phyloP scores from a whole-genome alignment of 2,113 vertebrate genomes.

The Lampris incognitus region DNA sequence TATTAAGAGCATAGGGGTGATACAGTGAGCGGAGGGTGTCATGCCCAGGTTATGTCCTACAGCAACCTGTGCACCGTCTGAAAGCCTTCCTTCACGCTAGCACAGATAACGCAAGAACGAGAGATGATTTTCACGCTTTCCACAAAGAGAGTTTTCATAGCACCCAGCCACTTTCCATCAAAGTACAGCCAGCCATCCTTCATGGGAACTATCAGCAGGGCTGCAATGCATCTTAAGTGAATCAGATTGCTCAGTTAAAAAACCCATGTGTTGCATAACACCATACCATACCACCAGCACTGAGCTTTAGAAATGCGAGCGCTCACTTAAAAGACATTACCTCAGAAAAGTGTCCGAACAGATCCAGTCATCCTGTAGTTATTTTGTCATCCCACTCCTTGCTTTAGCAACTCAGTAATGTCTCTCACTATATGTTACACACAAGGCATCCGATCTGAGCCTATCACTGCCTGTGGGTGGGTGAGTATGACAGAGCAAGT shows the following conservation, averaged over 20 bases:
- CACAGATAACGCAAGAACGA: neutral
- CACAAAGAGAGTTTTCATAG: no score
- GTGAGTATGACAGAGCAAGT: constrained; percentile 75
- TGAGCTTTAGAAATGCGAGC: constrained; percentile 12
- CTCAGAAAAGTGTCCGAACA: constrained; percentile 65
- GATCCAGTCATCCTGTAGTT: constrained; percentile 72
- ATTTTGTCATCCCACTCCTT: constrained; percentile 64
- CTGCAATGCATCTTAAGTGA: neutral
- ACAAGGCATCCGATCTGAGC: constrained; percentile 49
- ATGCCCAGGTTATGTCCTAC: no score
- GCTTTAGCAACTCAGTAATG: constrained; percentile 63
- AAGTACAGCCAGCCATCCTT: neutral
- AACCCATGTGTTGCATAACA: constrained; percentile 7
- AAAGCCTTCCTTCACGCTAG: no score
- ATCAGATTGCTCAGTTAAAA: neutral
- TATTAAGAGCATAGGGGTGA: no score
- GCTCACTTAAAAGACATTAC: constrained; percentile 64
- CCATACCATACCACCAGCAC: neutral
- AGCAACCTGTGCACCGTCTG: no score
- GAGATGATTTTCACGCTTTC: no score
- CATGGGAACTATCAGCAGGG: neutral
- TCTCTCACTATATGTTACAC: constrained; percentile 60
- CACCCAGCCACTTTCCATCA: neutral
- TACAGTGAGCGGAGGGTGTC: no score
- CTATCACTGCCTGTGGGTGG: constrained; percentile 66